Evolutionary conservation across 2,797 vertebrate species (phyloP), one percentile per base, ranked within the genome.

Genomic region (Pangasius sanitwongsei): DNA sequence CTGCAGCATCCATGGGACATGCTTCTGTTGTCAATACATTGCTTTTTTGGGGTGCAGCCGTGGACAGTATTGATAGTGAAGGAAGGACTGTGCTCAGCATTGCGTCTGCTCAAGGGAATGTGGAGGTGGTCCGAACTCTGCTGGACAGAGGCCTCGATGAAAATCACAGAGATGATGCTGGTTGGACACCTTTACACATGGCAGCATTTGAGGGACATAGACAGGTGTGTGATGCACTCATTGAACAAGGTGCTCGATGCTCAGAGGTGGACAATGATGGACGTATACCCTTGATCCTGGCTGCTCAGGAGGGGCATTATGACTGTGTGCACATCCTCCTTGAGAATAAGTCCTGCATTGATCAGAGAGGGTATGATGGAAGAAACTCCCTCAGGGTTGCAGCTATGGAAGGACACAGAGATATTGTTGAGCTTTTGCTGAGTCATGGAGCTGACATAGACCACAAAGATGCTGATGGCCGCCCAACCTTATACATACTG

Each of bases 171-270:
- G 98, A 99, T 0, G 98, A 99, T 59, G 97, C 98, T 3, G 99
- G 99, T 89, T 99, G 99, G 99, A 99, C 99, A 0, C 98, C 99
- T 31, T 94, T 99, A 89, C 99, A 99, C 93, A 99, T 99, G 98
- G 98, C 98, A 88, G 95, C 98, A 23, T 99, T 99, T 87, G 98
- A 99, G 95, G 99, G 99, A 88, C 98, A 99, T 92, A 95, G 98
- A 53, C 95, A 98, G 93, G 98, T 99, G 85, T 99, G 99, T 44
- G 96, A 99, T 90, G 99, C 98, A 75, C 98, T 99, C 34, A 97
- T 99, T 88, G 99, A 99, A 93, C 99, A 99, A 96, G 98, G 99
- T 88, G 98, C 99, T 92, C 96, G 98, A 89, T 97, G 98, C 92
- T 97, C 96, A 75, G 98, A 99, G 94, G 98, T 98, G 0, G 99